A percentile compares a stretch with the other conserved stretches of the same genome.
phyloP scores from a whole-genome alignment of 2,113 vertebrate genomes.

The Mustelus asterias region DNA sequence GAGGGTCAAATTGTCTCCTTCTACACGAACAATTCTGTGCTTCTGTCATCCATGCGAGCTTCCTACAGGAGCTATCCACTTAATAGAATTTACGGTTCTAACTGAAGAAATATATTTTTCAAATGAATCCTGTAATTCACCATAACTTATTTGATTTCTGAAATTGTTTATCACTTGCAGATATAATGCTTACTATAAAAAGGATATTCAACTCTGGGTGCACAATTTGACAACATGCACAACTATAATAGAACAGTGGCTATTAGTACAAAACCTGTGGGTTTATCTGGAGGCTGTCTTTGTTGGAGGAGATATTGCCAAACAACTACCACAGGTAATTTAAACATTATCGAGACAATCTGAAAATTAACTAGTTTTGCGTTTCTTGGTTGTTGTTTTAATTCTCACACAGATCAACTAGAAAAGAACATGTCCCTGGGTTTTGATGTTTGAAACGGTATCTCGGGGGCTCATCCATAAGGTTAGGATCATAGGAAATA shows the following conservation, averaged over 20 bases:
- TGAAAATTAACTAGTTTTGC: not conserved
- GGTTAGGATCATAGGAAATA: no score
- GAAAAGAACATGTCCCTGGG: not conserved
- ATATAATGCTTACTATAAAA: constrained; percentile 49
- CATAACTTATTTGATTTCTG: not conserved
- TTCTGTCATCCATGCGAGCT: not conserved
- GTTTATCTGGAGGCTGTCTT: constrained; percentile 71
- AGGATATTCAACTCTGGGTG: constrained; percentile 65
- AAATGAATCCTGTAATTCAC: not conserved
- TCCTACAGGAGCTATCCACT: not conserved
- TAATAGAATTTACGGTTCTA: not conserved
- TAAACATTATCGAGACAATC: not conserved
- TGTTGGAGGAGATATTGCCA: constrained; percentile 66
- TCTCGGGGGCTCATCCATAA: not conserved
- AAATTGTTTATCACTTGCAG: constrained; percentile 14
- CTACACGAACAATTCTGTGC: not conserved
- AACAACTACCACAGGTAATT: constrained; percentile 67
- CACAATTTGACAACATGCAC: constrained; percentile 58
- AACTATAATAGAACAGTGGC: constrained; percentile 66
- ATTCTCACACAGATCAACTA: not conserved
- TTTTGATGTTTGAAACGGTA: not conserved
- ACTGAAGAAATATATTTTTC: not conserved
- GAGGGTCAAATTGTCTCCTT: not conserved
- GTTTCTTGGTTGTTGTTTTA: not conserved
- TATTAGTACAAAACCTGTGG: constrained; percentile 69